Evolutionary conservation across 2,797 vertebrate genomes (phyloP), one percentile per base, ranked within the genome.

Genomic region (Agapornis canus): DNA sequence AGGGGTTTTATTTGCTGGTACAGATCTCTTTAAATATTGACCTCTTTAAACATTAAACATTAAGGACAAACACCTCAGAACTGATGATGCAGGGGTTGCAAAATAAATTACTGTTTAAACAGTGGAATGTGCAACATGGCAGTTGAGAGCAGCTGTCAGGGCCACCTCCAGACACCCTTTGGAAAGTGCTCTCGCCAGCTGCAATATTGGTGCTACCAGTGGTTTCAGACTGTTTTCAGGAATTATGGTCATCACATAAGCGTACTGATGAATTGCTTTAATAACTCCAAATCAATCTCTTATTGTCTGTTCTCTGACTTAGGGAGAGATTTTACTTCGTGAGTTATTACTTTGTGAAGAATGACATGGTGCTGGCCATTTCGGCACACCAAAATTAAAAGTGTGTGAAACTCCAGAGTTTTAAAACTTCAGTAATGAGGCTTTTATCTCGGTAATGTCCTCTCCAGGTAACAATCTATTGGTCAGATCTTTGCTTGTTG

Each of bases 31-130:
- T 85, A 95, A 96, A 95, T 97, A 96, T 95, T 97, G 95, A 96
- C 95, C 75, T 94, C 87, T 94, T 96, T 92, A 96, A 95, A 96
- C 81, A 90, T 97, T 92, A 96, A 97, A 95, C 92, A 90, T 94
- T 89, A 84, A 13, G 22, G 89, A 88, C 85, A 97, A 97, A 97
- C 81, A 96, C 77, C 64, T 32, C 73, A 90, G 92, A 95, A 92
- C 6, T 89, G 88, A 93, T 82, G 89, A 85, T 95, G 83, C 92
- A 94, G 91, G 69, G 85, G 61, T 96, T 97, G 95, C 92, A 95
- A 96, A 97, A 97, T 60, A 94, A 95, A 97, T 97, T 97, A 97
- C 94, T 96, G 92, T 97, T 97, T 96, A 97, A 97, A 92, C 95
- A 43, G 0, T 94, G 93, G 95, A 97, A 96, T 96, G 95, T 96